Percentiles rank a stretch among this genome's conserved stretches.
phyloP scores from a whole-genome alignment of 2,113 vertebrate genomes.

The Actinemys pallida region DNA sequence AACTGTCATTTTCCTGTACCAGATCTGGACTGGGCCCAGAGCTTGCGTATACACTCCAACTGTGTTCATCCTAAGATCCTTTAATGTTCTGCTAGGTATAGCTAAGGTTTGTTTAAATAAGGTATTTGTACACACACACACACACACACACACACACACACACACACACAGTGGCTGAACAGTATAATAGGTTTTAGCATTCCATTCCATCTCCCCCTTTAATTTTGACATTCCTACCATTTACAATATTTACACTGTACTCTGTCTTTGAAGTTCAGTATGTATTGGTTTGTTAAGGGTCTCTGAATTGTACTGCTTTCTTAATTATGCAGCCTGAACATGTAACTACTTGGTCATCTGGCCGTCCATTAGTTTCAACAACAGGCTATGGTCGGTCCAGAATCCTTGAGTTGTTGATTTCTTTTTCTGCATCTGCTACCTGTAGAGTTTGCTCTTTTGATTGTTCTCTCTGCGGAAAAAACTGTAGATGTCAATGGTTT shows the following conservation, averaged over 20 bases:
- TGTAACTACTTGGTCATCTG: background rate
- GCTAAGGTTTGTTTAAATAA: background rate
- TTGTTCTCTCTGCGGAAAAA: background rate
- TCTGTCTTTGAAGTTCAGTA: background rate
- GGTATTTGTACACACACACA: background rate
- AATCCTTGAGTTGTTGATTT: background rate
- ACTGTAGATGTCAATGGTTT: background rate
- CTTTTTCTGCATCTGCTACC: background rate
- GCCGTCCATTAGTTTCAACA: background rate
- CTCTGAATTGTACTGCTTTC: background rate
- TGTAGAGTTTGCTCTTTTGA: background rate
- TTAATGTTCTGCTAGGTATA: background rate
- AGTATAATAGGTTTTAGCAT: background rate
- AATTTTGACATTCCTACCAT: background rate
- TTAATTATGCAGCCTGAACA: background rate
- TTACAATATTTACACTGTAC: background rate
- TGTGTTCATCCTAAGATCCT: no score
- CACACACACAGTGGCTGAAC: no score
- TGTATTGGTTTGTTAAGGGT: background rate
- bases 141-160: no score
- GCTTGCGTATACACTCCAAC: background rate
- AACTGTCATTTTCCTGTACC: background rate
- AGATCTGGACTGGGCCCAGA: background rate
- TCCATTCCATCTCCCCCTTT: background rate
- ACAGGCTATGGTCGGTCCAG: background rate